Evolutionary conservation across 2,888 invertebrate genomes (phyloP).

Genomic region (Oscheius myriophilus): DNA sequence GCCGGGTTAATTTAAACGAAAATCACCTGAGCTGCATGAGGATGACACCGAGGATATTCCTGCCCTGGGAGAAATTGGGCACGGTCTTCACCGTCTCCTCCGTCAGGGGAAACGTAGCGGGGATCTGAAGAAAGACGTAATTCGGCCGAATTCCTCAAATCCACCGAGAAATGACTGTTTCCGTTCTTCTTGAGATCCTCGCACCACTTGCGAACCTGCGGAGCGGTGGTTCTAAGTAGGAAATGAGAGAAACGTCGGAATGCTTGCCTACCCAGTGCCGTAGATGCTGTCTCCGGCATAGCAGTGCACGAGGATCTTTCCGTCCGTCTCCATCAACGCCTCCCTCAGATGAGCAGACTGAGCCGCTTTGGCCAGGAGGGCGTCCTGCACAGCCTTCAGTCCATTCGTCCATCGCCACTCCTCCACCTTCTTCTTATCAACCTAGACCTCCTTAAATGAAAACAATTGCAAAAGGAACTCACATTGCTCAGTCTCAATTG

Average conservation of each 20-base stretch:
- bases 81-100: constrained; percentile 36
- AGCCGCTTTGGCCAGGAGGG: constrained; percentile 37
- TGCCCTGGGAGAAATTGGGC: constrained; percentile 43
- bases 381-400: constrained; percentile 38
- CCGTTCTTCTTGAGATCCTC: constrained; percentile 36
- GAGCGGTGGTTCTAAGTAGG: constrained; percentile 22
- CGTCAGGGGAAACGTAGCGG: constrained; percentile 41
- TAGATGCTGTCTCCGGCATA: constrained; percentile 48
- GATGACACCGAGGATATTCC: constrained; percentile 54
- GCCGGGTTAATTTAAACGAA: too few species aligned
- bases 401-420: constrained; percentile 49
- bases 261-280: constrained; percentile 36
- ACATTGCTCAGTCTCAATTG: constrained; percentile 17
- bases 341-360: constrained; percentile 49
- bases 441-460: background rate
- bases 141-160: too few species aligned
- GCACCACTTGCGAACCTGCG: constrained; percentile 41
- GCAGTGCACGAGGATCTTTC: constrained; percentile 51
- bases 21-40: constrained; percentile 44
- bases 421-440: constrained; percentile 38
- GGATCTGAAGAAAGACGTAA: constrained; percentile 24
- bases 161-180: constrained; percentile 24
- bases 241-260: background rate
- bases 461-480: background rate
- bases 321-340: constrained; percentile 49